Percentiles rank a stretch among this genome's conserved stretches.
phyloP scores from a whole-genome alignment of 1,140 invertebrate species.

The Sitobion miscanthi region DNA sequence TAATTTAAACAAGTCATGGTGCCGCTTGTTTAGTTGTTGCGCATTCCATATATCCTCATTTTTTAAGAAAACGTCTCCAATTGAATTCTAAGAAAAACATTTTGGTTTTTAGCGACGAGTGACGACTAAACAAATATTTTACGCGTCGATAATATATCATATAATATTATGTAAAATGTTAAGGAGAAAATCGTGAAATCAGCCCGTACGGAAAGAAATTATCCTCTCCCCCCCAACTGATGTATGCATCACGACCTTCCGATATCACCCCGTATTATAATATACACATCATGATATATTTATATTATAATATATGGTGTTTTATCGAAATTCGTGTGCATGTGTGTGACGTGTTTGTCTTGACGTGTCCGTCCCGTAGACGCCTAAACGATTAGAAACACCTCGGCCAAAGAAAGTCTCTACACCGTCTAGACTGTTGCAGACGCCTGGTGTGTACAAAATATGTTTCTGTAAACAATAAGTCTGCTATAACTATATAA shows the following conservation, averaged over 20 bases:
- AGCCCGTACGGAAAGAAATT: too few species aligned
- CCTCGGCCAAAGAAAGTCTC: background rate
- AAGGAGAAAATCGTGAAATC: background rate
- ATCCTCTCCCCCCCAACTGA: too few species aligned
- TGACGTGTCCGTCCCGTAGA: background rate
- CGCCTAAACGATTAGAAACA: constrained; percentile 8
- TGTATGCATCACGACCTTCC: background rate
- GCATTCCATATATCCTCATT: background rate
- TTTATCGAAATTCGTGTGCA: constrained; percentile 7
- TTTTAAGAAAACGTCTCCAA: background rate
- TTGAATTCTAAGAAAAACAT: background rate
- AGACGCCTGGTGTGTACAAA: background rate
- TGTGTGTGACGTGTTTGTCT: background rate
- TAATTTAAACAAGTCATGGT: background rate
- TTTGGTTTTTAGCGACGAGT: background rate
- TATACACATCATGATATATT: too few species aligned
- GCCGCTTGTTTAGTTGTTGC: background rate
- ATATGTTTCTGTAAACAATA: background rate
- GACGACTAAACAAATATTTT: background rate
- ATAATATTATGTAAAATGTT: background rate
- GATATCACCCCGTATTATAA: background rate
- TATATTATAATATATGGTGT: background rate
- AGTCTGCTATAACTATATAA: background rate
- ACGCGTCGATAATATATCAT: background rate
- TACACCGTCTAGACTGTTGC: background rate